Percentiles rank a stretch among this genome's conserved stretches.
phyloP scores from a whole-genome alignment of 2,797 vertebrate genomes.

The Eleutherodactylus coqui region DNA sequence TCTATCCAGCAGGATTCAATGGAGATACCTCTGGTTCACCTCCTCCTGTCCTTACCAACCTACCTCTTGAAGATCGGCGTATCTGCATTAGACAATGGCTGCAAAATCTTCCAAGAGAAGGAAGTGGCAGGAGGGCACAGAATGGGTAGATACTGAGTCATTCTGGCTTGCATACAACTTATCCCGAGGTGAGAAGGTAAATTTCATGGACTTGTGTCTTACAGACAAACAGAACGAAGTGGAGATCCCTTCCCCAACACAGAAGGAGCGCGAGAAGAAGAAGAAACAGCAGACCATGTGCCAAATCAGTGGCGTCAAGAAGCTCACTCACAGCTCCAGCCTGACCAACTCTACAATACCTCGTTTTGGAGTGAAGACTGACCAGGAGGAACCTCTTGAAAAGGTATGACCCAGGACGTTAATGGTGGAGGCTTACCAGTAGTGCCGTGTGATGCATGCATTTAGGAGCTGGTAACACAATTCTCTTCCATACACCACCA shows the following conservation, averaged over 20 bases:
- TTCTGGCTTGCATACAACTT: neutral
- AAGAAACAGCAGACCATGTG: constrained; percentile 81
- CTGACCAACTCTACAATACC: constrained; percentile 83
- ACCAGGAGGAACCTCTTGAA: constrained; percentile 87
- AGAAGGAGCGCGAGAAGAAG: constrained; percentile 84
- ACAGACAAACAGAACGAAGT: constrained; percentile 95
- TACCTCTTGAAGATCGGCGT: constrained; percentile 20
- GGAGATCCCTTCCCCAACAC: constrained; percentile 89
- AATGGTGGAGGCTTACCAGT: neutral
- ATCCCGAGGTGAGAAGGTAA: neutral
- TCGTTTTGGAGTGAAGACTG: constrained; percentile 88
- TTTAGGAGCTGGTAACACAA: neutral
- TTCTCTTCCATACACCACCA: neutral
- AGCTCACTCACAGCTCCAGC: constrained; percentile 84
- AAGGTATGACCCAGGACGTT: constrained; percentile 73
- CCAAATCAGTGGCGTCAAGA: constrained; percentile 92
- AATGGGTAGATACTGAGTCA: neutral
- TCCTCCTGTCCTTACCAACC: constrained; percentile 7
- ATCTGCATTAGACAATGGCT: neutral
- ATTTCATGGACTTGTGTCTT: constrained; percentile 21
- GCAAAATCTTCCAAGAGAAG: neutral
- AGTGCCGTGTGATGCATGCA: neutral
- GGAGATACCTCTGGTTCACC: neutral
- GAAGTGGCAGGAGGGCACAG: neutral
- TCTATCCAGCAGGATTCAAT: neutral